phyloP scores from a whole-genome alignment of 2,888 invertebrate genomes.

The Polyommatus iphigenia region DNA sequence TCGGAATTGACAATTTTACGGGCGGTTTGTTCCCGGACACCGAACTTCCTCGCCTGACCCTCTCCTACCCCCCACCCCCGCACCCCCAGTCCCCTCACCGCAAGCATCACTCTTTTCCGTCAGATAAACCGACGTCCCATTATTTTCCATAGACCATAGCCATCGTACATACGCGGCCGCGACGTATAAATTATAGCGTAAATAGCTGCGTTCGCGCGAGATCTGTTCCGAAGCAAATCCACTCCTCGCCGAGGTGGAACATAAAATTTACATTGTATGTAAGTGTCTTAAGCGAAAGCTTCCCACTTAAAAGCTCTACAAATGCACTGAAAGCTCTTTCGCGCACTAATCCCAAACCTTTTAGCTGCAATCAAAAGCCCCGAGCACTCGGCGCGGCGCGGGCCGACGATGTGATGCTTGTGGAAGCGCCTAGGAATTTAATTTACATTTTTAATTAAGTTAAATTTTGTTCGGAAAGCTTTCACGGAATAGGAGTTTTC shows the following conservation, averaged over 20 bases:
- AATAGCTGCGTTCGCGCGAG: background rate
- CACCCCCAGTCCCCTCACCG: conserved; percentile 53
- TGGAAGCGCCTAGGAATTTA: conserved; percentile 80
- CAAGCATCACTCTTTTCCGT: conserved; percentile 39
- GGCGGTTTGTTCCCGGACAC: conserved; percentile 83
- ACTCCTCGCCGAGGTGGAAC: conserved; percentile 59
- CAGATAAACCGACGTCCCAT: conserved; percentile 36
- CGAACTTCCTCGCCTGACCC: conserved; percentile 64
- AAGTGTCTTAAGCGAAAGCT: conserved; percentile 80
- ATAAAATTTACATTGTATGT: conserved; percentile 80
- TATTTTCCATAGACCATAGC: conserved; percentile 31
- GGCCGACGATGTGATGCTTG: conserved; percentile 74
- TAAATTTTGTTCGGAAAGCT: conserved; percentile 80
- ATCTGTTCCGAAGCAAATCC: conserved; percentile 38
- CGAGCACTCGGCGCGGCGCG: conserved; percentile 62
- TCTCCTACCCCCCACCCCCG: conserved; percentile 46
- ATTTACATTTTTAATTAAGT: conserved; percentile 81
- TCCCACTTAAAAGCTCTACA: conserved; percentile 81
- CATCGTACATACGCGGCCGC: background rate
- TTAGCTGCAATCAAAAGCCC: conserved; percentile 81
- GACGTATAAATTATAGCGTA: conserved; percentile 28
- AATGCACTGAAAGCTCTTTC: conserved; percentile 81
- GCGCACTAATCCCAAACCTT: conserved; percentile 81
- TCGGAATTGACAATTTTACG: conserved; percentile 86
- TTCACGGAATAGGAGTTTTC: conserved; percentile 80